Percentiles rank a stretch among this genome's conserved stretches.
Conservation (phyloP, 2,888 invertebrate species). For the Subacronicta megacephala region DNA sequence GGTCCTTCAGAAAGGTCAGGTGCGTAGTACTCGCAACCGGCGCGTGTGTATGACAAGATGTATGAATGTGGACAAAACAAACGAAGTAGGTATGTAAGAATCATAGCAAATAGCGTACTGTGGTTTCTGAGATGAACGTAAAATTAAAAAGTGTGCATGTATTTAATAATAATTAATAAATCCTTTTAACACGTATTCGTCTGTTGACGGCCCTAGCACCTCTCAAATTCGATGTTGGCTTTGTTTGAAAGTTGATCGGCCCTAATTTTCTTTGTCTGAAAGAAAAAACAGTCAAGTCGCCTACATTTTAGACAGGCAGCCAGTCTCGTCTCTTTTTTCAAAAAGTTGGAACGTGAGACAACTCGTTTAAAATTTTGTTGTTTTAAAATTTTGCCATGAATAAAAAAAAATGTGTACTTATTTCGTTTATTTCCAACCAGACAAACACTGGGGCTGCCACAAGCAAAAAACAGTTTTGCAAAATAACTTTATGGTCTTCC, state of each 20-base stretch:
- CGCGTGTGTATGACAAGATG: too few relatives aligned
- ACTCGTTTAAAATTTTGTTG: constrained; percentile 20
- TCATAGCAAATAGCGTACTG: too few relatives aligned
- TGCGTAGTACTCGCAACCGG: too few relatives aligned
- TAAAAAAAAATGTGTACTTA: too few relatives aligned
- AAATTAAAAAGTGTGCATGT: too few relatives aligned
- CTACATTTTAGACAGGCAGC: constrained; percentile 34
- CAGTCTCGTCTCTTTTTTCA: constrained; percentile 43
- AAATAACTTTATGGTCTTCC: too few relatives aligned
- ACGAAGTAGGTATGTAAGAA: too few relatives aligned
- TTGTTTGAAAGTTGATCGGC: constrained; percentile 62
- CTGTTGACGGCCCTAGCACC: constrained; percentile 35
- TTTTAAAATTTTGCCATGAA: constrained; percentile 19
- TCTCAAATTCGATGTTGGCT: constrained; percentile 52
- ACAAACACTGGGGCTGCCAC: neutral
- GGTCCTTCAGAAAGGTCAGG: too few relatives aligned
- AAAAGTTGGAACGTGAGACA: constrained; percentile 26
- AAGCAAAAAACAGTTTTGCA: too few relatives aligned
- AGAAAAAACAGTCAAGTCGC: constrained; percentile 54
- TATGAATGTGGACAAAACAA: too few relatives aligned
- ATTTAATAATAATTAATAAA: too few relatives aligned
- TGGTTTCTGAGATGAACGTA: too few relatives aligned
- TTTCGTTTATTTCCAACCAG: neutral
- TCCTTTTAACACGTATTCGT: constrained; percentile 25
- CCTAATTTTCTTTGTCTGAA: constrained; percentile 60